Base-by-base conservation (phyloP, 2,797 vertebrate species). In the Eulemur coronatus region DNA sequence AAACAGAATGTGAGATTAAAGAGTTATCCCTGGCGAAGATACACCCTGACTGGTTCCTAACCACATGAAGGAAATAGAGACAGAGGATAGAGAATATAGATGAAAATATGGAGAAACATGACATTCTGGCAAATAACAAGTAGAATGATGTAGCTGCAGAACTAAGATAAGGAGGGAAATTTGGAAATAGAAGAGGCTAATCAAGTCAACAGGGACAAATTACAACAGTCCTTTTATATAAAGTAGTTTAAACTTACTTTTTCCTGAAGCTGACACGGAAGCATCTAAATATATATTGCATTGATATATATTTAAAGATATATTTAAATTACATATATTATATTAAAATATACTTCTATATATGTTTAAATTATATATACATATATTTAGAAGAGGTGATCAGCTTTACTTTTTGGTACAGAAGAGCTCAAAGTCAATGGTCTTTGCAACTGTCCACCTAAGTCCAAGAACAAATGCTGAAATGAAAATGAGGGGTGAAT, bases 371-470 rank as follows among this genome's bases (percentile, higher is more conserved):
- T 78, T 52, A 55, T 35, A 35, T 35, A 13, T 76, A 4, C 13
- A 1, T 76, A 43, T 70, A 38, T 55, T 75, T 52, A 69, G 15
- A 91, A 69, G 22, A 55, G 26, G 38, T 61, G 26, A 79, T 76
- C 28, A 43, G 7, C 30, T 48, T 91, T 94, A 81, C 41, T 84
- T 57, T 70, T 59, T 9, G 4, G 46, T 78, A 96, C 55, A 96
- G 50, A 5, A 50, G 76, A 41, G 2, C 30, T 94, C 81, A 72
- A 85, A 85, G 35, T 11, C 67, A 38, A n/a, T 73, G 8, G 13
- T 41, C n/a, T 91, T 55, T 43, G 14, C 8, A 76, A 61, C 12
- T 26, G 18, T 65, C 41, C 38, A 61, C 12, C 9, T 38, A 18
- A 46, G 0, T 41, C 43, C 18, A 78, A 67, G 79, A 75, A 7